These are phyloP conservation scores for Drosophila seguyi DNA, from an alignment of 1,140 invertebrate genomes.

Conservation along the genomic window DNA sequence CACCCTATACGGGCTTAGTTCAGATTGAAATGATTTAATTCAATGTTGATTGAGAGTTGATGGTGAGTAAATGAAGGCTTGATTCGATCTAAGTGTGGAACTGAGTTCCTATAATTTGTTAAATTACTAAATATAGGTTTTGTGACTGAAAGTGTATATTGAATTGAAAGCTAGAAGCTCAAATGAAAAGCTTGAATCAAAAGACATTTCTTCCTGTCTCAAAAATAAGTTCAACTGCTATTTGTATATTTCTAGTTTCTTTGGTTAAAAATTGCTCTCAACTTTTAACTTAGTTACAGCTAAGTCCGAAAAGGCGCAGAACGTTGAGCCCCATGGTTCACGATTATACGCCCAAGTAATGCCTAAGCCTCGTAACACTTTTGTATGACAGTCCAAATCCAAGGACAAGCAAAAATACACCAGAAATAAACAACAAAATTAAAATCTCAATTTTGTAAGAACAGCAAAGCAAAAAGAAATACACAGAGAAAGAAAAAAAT, in stretches of 20 bases:
- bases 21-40: conserved; percentile 40
- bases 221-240: too few relatives aligned
- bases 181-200: too few relatives aligned
- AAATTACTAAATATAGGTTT: too few relatives aligned
- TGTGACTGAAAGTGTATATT: too few relatives aligned
- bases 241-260: too few relatives aligned
- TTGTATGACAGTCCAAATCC: conserved; percentile 64
- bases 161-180: too few relatives aligned
- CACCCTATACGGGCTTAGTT: conserved; percentile 38
- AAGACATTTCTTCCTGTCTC: too few relatives aligned
- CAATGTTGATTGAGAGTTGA: conserved; percentile 31
- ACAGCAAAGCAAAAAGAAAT: conserved; percentile 46
- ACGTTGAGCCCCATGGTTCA: conserved; percentile 31
- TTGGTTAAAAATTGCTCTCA: not conserved
- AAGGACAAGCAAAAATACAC: conserved; percentile 55
- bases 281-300: too few relatives aligned
- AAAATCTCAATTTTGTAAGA: conserved; percentile 40
- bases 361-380: conserved; percentile 60
- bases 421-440: conserved; percentile 30
- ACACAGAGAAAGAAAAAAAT: conserved; percentile 52
- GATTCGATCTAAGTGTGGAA: too few relatives aligned
- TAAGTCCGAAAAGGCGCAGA: not conserved
- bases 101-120: too few relatives aligned
- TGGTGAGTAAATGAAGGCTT: conserved; percentile 1
- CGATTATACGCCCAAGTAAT: conserved; percentile 10